Evolutionary conservation across 2,113 vertebrate genomes (phyloP).

Genomic region (Otus sunia): DNA sequence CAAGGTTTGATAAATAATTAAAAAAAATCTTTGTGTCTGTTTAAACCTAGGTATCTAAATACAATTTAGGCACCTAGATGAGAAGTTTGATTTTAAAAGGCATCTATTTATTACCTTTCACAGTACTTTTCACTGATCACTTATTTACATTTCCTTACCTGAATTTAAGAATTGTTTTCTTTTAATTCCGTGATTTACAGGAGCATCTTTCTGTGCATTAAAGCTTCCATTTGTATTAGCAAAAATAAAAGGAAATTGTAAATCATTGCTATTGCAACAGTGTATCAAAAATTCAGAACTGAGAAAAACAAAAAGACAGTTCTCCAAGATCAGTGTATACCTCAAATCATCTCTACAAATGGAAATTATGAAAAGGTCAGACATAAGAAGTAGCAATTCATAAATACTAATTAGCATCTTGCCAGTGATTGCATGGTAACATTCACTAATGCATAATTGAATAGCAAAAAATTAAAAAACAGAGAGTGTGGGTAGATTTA

Average conservation of each 20-base stretch:
- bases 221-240: neutral
- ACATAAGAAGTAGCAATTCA: conserved; percentile 68
- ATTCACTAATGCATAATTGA: conserved; percentile 72
- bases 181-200: conserved; percentile 13
- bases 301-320: neutral
- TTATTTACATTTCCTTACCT: neutral
- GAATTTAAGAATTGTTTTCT: neutral
- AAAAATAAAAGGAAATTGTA: neutral
- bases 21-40: neutral
- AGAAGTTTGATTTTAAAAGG: neutral
- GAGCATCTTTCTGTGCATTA: neutral
- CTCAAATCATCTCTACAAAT: conserved; percentile 36
- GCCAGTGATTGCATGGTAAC: conserved; percentile 63
- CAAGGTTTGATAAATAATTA: neutral
- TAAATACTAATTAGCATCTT: conserved; percentile 73
- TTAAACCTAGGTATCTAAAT: neutral
- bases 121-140: neutral
- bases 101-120: neutral
- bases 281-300: conserved; percentile 5
- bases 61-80: neutral
- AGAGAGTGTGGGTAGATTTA: conserved; percentile 47
- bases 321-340: neutral
- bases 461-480: conserved; percentile 60
- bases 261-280: neutral
- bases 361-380: conserved; percentile 72